Percentiles rank a stretch among this genome's conserved stretches.
phyloP scores from a whole-genome alignment of 2,888 invertebrate species.

The Andrena trimmerana region DNA sequence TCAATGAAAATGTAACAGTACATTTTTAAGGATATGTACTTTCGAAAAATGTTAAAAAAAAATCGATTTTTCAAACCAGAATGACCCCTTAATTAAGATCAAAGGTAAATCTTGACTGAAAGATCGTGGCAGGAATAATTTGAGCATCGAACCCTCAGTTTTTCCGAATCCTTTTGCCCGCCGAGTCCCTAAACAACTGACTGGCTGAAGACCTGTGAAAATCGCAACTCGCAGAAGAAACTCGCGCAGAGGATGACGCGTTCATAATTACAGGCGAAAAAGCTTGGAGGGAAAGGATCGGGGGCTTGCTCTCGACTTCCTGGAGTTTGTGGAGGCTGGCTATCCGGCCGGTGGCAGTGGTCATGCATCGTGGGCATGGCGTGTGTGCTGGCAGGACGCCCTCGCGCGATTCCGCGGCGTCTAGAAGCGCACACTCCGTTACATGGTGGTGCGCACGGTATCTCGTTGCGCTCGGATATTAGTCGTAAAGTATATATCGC shows the following conservation, averaged over 20 bases:
- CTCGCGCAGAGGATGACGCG: neutral
- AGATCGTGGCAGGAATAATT: too few species aligned
- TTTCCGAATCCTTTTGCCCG: too few species aligned
- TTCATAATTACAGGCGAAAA: constrained; percentile 19
- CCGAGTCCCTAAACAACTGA: too few species aligned
- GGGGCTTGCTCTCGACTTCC: constrained; percentile 35
- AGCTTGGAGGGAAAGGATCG: constrained; percentile 23
- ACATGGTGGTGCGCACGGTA: constrained; percentile 11
- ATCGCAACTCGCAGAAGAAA: neutral
- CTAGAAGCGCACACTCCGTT: constrained; percentile 64
- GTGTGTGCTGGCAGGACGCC: constrained; percentile 51
- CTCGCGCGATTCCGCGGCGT: constrained; percentile 36
- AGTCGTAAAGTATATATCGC: constrained; percentile 41
- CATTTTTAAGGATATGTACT: too few species aligned
- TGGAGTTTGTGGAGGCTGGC: constrained; percentile 45
- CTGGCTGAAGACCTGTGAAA: neutral
- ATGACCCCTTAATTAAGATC: too few species aligned
- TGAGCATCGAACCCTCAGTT: too few species aligned
- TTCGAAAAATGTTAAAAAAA: too few species aligned
- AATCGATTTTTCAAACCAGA: too few species aligned
- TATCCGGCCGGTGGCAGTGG: constrained; percentile 65
- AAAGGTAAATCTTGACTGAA: too few species aligned
- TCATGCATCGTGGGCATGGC: constrained; percentile 72
- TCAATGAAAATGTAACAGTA: too few species aligned
- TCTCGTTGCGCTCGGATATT: constrained; percentile 45